Percentiles rank a stretch among this genome's conserved stretches.
These are phyloP conservation scores for Dasysyrphus tricinctus DNA, from an alignment of 2,888 invertebrate species.

Conservation along the genomic window DNA sequence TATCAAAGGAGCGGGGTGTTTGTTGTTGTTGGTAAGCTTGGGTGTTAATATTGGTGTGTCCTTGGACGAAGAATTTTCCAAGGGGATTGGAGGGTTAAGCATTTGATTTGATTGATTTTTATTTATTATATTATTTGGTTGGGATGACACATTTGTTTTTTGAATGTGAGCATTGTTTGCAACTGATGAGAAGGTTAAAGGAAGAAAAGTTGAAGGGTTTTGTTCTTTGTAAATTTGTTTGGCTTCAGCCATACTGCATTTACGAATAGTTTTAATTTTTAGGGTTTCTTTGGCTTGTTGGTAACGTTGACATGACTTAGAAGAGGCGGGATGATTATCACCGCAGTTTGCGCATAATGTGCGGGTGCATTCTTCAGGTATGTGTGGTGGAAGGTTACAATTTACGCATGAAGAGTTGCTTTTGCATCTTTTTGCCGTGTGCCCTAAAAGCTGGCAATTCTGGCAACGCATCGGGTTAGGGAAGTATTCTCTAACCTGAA, in stretches of 20 bases:
- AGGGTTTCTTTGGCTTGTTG: constrained; percentile 25
- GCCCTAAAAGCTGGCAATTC: constrained; percentile 50
- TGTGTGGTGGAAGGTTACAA: constrained; percentile 14
- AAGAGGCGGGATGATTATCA: constrained; percentile 3
- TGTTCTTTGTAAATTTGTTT: constrained; percentile 12
- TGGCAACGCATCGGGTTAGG: constrained; percentile 63
- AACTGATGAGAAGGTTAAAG: no score
- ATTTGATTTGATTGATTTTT: no score
- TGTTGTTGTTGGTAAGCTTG: no score
- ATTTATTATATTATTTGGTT: no score
- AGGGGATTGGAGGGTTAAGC: no score
- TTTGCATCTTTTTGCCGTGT: constrained; percentile 32
- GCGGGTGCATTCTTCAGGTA: constrained; percentile 1
- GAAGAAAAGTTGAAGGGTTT: background rate
- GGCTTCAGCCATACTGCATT: constrained; percentile 25
- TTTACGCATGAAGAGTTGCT: constrained; percentile 4
- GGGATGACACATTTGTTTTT: no score
- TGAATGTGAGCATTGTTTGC: no score
- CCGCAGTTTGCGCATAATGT: constrained; percentile 24
- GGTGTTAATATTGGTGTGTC: no score
- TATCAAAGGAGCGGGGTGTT: no score
- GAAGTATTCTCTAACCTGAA: constrained; percentile 48
- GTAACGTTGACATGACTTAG: constrained; percentile 5
- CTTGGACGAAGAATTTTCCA: no score
- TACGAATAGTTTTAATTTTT: constrained; percentile 25